Evolutionary conservation across 2,797 vertebrate species (phyloP), one percentile per base, ranked within the genome.

Genomic region (Muraenolepis orangiensis): DNA sequence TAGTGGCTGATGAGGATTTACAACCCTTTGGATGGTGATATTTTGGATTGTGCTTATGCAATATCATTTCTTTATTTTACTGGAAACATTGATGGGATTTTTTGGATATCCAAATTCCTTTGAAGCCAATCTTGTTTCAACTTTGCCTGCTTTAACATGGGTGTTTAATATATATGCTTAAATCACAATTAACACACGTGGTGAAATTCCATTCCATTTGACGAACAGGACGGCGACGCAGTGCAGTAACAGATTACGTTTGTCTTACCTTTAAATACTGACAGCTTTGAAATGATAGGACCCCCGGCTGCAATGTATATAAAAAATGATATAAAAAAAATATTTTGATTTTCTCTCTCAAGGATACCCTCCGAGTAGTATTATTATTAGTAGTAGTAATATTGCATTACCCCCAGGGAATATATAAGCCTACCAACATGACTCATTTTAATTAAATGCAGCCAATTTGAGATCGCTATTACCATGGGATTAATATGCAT

Each of bases 401-500:
- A 2, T 34, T 70, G 42, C 40, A 73, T 38, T 4, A 7, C 13
- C 11, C 10, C 3, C 72, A 14, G 20, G 70, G 26, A 14, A 34
- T 76, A 30, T 69, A 32, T 80, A 87, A 86, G 66, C 73, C 72
- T 76, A 74, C 78, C 78, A 69, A 71, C 32, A 16, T 66, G 26
- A 32, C 34, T 74, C 1, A 28, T 71, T 83, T 79, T 66, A 69
- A 85, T 82, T 81, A 34, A 80, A 66, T 69, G 42, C 64, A 1
- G 77, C 75, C 66, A 23, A 16, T 66, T 75, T 74, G 69, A 71
- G 66, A 74, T 34, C 46, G 69, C 72, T 23, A 78, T 81, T 75
- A 80, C 72, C 74, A 81, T 30, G 51, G 71, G 66, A 83, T 91
- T 79, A 84, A 89, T 90, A 91, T 91, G 87, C 66, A 91, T 87